Base-by-base conservation (phyloP, 2,888 invertebrate genomes). In the Drosophila subsilvestris region DNA sequence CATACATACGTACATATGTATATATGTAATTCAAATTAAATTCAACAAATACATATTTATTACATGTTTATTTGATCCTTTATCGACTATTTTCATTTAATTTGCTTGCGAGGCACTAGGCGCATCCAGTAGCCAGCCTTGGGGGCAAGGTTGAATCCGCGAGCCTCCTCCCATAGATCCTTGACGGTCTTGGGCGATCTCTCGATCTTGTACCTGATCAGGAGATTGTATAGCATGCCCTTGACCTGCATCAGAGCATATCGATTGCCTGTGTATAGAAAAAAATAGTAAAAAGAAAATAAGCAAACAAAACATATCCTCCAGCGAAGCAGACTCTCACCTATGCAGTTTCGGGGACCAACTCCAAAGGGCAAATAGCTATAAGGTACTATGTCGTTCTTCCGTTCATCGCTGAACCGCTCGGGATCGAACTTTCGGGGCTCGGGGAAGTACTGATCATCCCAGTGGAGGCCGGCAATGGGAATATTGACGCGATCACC, bases 271-370 rank as follows among this genome's bases (percentile, higher is more conserved):
- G 29, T 0, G 5, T 17, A 17, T 0, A 9, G 1, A 37, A n/a
- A n/a, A n/a, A n/a, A n/a, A n/a, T n/a, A n/a, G n/a, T n/a, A n/a
- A n/a, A n/a, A n/a, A n/a, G n/a, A n/a, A n/a, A n/a, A n/a, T n/a
- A n/a, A n/a, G n/a, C n/a, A 10, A 20, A 20, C 20, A 20, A n/a
- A 6, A n/a, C n/a, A n/a, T 1, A 2, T 2, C 9, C 1, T 6
- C 20, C 0, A 7, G n/a, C n/a, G n/a, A 3, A 8, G 17, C 0
- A 5, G 1, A 66, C 75, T 76, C 75, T 76, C 65, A 91, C 94
- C 95, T 50, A 95, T 93, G 75, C 95, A 95, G 79, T 92, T 94
- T 70, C 95, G 92, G 0, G 94, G 94, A 8, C 95, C 95, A 0
- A 90, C 68, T 8, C 94, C 94, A 60, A 94, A 94, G 0, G 94